These are phyloP conservation scores for Etheostoma nigrum DNA, from an alignment of 2,797 vertebrate genomes.

Conservation along the genomic window DNA sequence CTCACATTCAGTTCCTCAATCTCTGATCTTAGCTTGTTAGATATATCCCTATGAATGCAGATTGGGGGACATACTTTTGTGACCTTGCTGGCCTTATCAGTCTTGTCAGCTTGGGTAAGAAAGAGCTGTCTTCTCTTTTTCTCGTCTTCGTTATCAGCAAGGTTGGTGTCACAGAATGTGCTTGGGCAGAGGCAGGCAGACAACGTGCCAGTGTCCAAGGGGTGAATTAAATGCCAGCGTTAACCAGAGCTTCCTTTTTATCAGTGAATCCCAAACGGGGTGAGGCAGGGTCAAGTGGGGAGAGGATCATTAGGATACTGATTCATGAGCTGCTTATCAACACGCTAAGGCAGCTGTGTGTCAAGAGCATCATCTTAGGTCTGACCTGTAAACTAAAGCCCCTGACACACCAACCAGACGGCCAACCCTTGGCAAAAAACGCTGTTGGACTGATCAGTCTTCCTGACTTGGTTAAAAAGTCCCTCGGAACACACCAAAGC, in stretches of 20 bases:
- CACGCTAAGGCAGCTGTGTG: background rate
- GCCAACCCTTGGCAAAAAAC: no score
- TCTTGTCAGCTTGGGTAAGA: background rate
- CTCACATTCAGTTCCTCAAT: background rate
- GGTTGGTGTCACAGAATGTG: constrained; percentile 19
- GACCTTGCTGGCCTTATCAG: constrained; percentile 9
- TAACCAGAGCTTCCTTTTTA: background rate
- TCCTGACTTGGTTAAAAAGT: no score
- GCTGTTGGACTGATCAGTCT: no score
- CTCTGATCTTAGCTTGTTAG: constrained; percentile 8
- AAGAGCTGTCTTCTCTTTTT: constrained; percentile 4
- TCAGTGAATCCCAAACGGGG: background rate
- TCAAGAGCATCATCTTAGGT: background rate
- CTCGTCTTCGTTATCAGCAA: constrained; percentile 11
- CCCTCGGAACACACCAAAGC: no score
- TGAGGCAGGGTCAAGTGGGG: background rate
- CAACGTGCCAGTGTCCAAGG: background rate
- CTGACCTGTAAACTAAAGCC: background rate
- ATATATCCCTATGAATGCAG: background rate
- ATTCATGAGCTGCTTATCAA: constrained; percentile 5
- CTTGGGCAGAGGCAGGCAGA: background rate
- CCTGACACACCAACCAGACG: no score
- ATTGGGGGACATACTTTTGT: background rate
- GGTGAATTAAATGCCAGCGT: background rate
- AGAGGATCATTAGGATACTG: background rate